These are phyloP conservation scores for Pleuronectes platessa DNA, from an alignment of 2,113 vertebrate species.

Conservation along the genomic window DNA sequence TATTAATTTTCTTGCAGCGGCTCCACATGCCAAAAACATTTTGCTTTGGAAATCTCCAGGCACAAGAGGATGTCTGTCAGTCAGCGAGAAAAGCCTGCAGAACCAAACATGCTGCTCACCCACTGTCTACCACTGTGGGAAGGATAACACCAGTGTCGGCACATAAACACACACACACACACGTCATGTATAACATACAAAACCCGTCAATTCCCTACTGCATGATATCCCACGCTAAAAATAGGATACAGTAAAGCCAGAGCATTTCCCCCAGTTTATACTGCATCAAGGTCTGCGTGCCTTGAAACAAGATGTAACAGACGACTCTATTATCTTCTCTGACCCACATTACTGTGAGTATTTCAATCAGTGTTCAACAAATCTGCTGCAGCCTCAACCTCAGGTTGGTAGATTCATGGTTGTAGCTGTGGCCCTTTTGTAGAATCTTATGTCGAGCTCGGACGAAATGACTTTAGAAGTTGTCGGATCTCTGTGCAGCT, in stretches of 20 bases:
- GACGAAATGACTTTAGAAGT: too few relatives aligned
- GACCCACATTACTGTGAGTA: not conserved
- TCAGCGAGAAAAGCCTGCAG: conserved; percentile 30
- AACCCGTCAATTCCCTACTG: not conserved
- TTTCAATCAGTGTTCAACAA: not conserved
- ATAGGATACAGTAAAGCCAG: conserved; percentile 5
- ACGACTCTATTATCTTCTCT: not conserved
- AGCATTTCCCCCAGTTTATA: not conserved
- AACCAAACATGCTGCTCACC: conserved; percentile 27
- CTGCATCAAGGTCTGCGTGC: not conserved
- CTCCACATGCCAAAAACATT: conserved; percentile 31
- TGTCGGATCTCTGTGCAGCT: too few relatives aligned
- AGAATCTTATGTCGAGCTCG: too few relatives aligned
- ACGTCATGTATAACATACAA: not conserved
- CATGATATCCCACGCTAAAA: conserved; percentile 22
- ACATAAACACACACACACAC: not conserved
- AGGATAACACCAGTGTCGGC: not conserved
- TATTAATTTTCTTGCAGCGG: conserved; percentile 40
- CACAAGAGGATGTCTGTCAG: conserved; percentile 45
- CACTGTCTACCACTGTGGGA: not conserved
- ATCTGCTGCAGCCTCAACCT: not conserved
- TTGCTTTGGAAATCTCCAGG: conserved; percentile 35
- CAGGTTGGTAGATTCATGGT: not conserved
- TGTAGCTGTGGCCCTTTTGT: too few relatives aligned
- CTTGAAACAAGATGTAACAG: not conserved